phyloP scores from a whole-genome alignment of 2,888 invertebrate species.

The Tricholauxania praeusta region DNA sequence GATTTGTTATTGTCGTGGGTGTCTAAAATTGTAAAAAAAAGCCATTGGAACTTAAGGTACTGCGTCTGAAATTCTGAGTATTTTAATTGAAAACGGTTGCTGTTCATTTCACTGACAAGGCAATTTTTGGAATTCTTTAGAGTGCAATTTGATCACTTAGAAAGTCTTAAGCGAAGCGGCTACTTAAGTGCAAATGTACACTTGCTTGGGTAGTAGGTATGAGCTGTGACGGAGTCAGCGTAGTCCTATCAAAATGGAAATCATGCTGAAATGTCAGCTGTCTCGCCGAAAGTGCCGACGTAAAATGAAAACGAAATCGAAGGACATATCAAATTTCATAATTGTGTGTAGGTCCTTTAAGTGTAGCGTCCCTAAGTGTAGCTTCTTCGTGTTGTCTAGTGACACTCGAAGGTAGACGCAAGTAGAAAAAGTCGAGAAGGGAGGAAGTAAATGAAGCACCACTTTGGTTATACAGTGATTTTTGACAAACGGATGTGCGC shows the following conservation, averaged over 20 bases:
- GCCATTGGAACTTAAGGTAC: too few relatives aligned
- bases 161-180: constrained; percentile 19
- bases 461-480: constrained; percentile 6
- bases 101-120: too few relatives aligned
- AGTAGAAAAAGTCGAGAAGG: background rate
- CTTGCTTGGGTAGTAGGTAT: background rate
- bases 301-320: too few relatives aligned
- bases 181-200: constrained; percentile 14
- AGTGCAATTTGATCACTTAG: constrained; percentile 13
- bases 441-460: constrained; percentile 11
- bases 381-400: constrained; percentile 21
- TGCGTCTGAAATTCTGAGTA: too few relatives aligned
- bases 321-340: constrained; percentile 34
- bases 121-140: too few relatives aligned
- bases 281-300: background rate
- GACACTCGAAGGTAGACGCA: background rate
- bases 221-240: background rate
- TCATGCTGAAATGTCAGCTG: constrained; percentile 19
- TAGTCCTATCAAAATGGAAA: background rate
- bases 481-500: constrained; percentile 16
- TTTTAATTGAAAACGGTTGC: too few relatives aligned
- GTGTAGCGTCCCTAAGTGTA: constrained; percentile 4
- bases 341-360: constrained; percentile 15
- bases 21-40: too few relatives aligned
- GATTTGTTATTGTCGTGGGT: too few relatives aligned